Conservation (phyloP, 2,888 invertebrate genomes). For the Plagiodera versicolora region DNA sequence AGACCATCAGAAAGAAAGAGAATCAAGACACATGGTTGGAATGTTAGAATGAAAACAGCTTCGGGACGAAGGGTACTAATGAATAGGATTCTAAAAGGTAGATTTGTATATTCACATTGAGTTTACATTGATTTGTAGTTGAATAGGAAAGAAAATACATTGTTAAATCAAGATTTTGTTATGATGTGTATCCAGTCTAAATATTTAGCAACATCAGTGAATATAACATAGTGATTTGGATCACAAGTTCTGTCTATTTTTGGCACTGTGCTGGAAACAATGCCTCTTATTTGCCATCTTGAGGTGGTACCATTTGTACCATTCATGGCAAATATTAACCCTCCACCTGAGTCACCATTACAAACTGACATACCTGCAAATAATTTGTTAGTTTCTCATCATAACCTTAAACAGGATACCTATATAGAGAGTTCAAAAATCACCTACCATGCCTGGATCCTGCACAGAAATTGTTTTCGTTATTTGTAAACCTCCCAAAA, state of each 20-base stretch:
- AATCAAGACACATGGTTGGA: conserved; percentile 72
- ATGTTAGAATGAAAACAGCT: conserved; percentile 67
- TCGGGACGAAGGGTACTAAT: conserved; percentile 71
- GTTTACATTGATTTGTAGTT: background rate
- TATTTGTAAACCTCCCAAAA: conserved; percentile 61
- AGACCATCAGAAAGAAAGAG: conserved; percentile 73
- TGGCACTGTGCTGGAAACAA: conserved; percentile 63
- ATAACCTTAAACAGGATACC: background rate
- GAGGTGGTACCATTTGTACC: conserved; percentile 34
- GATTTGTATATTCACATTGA: conserved; percentile 69
- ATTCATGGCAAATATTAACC: conserved; percentile 49
- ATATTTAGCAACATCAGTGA: conserved; percentile 64
- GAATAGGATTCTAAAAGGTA: conserved; percentile 75
- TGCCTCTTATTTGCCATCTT: conserved; percentile 53
- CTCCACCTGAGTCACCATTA: conserved; percentile 55
- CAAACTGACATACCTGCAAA: conserved; percentile 57
- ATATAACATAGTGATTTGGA: conserved; percentile 63
- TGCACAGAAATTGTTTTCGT: conserved; percentile 58
- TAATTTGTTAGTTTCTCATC: background rate
- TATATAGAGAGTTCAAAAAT: background rate
- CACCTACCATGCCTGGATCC: conserved; percentile 52
- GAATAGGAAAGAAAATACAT: background rate
- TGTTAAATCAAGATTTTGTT: background rate
- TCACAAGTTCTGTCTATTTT: conserved; percentile 62
- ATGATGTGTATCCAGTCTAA: conserved; percentile 36